Base-by-base conservation (phyloP, 2,113 vertebrate species). In the Crocuta crocuta region DNA sequence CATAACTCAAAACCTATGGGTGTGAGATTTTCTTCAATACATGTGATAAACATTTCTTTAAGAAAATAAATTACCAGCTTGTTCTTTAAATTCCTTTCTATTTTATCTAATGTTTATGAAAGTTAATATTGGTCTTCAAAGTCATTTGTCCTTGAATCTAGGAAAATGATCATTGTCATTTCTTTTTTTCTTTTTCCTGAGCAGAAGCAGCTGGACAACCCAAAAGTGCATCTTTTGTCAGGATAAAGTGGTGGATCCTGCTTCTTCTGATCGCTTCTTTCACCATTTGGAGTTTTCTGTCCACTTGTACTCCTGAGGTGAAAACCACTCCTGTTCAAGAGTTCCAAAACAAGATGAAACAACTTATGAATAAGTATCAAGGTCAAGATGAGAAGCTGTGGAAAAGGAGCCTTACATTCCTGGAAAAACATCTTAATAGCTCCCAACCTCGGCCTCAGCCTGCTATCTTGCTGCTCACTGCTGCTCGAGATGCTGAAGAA, bases 381-480 rank as follows among this genome's bases (percentile, higher is more conserved):
- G 98, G 98, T 91, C 99, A 99, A 98, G 99, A 99, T 45, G 82
- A 98, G 15, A 98, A 91, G 53, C 96, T 99, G 33, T 99, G 99
- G 99, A 99, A 68, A 10, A 99, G 99, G 98, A 99, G 99, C 95
- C 98, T 35, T 0, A 98, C 98, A 4, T 99, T 99, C 97, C 98
- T 99, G 33, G 98, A 99, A 90, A 99, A 98, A 65, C 99, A 99
- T 84, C 99, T 99, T 0, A 99, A 99, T 12, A 93, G 98, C 80
- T 98, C 98, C 10, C 90, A 95, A 0, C 92, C 98, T 58, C 99
- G 97, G n/a, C 97, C 98, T 15, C 99, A 99, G 97, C 99, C 99
- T 0, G 99, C 99, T 43, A 99, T 99, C 95, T 96, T 99, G 95
- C 98, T 99, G 94, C 97, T 99, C 95, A 99, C 99, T 0, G 99